Conservation (phyloP, 2,797 vertebrate species). For the Danio albolineatus region DNA sequence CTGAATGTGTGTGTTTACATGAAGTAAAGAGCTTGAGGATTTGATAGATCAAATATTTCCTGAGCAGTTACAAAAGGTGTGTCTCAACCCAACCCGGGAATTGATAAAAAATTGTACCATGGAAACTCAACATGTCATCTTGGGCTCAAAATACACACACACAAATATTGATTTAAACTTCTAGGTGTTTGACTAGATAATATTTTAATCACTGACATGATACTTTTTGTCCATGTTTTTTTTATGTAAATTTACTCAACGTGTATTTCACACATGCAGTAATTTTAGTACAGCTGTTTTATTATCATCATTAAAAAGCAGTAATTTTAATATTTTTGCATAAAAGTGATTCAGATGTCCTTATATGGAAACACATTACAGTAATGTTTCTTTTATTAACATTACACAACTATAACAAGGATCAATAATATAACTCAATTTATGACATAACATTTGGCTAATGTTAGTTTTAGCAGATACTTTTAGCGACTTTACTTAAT, state of each 20-base stretch:
- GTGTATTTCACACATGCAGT: not conserved
- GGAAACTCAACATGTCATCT: conserved; percentile 56
- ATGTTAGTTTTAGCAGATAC: too few species aligned
- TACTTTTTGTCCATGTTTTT: not conserved
- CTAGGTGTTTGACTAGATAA: not conserved
- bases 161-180: conserved; percentile 29
- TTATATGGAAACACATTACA: too few species aligned
- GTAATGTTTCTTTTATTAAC: too few species aligned
- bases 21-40: conserved; percentile 28
- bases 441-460: too few species aligned
- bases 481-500: too few species aligned
- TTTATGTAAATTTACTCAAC: not conserved
- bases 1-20: conserved; percentile 29
- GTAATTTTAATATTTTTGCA: too few species aligned
- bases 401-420: too few species aligned
- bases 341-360: too few species aligned
- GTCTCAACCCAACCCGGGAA: conserved; percentile 41
- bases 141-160: conserved; percentile 36
- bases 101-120: conserved; percentile 53
- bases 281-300: not conserved
- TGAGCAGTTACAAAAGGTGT: conserved; percentile 25
- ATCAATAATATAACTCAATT: too few species aligned
- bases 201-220: not conserved
- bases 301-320: not conserved
- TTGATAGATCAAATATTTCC: conserved; percentile 37